Evolutionary conservation across 2,113 vertebrate genomes (phyloP), one percentile per base, ranked within the genome.

Genomic region (Thunnus maccoyii): DNA sequence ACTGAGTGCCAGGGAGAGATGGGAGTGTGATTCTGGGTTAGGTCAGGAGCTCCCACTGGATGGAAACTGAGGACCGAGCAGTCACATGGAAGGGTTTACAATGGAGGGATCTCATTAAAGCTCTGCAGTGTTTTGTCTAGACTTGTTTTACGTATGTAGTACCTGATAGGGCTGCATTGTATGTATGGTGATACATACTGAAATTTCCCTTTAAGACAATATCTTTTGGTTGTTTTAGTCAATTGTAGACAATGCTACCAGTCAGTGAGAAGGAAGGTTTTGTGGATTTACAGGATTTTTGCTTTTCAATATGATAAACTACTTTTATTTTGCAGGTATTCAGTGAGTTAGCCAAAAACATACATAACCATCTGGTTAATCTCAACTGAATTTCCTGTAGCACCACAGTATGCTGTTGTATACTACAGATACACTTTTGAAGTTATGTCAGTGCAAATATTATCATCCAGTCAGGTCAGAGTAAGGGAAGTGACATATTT

Each of bases 1-100:
- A 57, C 72, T 17, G 63, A 71, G 84, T 61, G 16, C 60, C 79
- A 55, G 30, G 60, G 64, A 82, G 65, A 67, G 80, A 74, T 27
- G 48, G 30, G 14, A 3, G 41, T 41, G 63, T 8, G 60, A 78
- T 78, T 68, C 63, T 73, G 46, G 63, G 47, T 84, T 65, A 58
- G 66, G 55, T 83, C 76, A 62, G 62, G 27, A 25, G 36, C 72
- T 85, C 70, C 60, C 66, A 30, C 30, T 71, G 72, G 75, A 17
- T 36, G 30, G 50, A 65, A 56, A 74, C 72, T 3, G 47, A 47
- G 25, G 46, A 30, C 46, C 4, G 7, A 62, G 13, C 15, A 41
- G 36, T 61, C 72, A 68, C 68, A 56, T 60, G 56, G 25, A 50
- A 51, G 54, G 13, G 17, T 54, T 82, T 68, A 54, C 47, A 67